These are phyloP conservation scores for Stenoptilia bipunctidactyla DNA, from an alignment of 2,888 invertebrate species.

Conservation along the genomic window DNA sequence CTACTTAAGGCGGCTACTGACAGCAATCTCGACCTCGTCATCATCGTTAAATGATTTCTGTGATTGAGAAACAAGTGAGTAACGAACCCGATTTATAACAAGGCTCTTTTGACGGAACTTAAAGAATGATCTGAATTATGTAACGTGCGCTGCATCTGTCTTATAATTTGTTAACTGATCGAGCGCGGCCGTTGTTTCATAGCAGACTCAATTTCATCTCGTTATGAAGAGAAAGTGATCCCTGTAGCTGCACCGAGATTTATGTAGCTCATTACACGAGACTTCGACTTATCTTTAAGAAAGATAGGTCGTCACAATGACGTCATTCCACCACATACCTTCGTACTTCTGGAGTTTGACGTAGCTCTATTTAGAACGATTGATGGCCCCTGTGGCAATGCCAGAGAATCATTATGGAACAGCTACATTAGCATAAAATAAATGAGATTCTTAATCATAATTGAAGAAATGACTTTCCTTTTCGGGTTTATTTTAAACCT, in stretches of 20 bases:
- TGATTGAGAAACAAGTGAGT: no score
- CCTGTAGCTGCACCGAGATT: constrained; percentile 30
- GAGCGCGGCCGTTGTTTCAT: constrained; percentile 19
- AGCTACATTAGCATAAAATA: not conserved
- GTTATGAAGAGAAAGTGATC: constrained; percentile 36
- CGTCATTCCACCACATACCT: constrained; percentile 8
- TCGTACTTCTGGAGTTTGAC: not conserved
- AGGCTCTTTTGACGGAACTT: no score
- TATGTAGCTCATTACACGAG: constrained; percentile 27
- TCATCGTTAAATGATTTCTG: no score
- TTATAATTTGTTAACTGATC: not conserved
- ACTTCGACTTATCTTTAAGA: constrained; percentile 22
- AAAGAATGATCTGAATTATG: no score
- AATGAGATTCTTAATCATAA: not conserved
- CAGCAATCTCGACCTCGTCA: no score
- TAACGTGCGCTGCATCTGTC: not conserved
- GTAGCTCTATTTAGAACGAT: constrained; percentile 1
- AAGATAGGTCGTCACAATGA: constrained; percentile 27
- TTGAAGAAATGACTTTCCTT: not conserved
- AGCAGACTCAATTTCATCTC: constrained; percentile 29
- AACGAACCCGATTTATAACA: no score
- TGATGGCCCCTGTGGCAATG: not conserved
- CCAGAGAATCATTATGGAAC: not conserved
- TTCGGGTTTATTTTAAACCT: not conserved
- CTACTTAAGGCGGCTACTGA: no score